Base-by-base conservation (phyloP, 2,888 invertebrate genomes). In the Parnassius mnemosyne region DNA sequence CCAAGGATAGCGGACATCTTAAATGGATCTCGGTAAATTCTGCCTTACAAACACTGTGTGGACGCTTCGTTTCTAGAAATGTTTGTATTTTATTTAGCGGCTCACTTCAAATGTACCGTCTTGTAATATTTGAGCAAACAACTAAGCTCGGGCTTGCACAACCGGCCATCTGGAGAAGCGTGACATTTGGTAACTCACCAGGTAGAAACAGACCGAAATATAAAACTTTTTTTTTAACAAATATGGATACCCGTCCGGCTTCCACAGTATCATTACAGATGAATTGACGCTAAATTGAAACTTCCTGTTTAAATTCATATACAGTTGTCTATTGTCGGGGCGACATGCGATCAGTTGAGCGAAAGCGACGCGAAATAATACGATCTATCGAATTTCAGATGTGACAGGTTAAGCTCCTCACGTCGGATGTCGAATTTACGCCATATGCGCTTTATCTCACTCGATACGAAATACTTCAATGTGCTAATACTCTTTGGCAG, bases 41-140 rank as follows among this genome's bases (percentile, higher is more conserved):
- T 34, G 7, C 84, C 80, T 78, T 84, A 82, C 83, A 73, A 78
- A 79, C 60, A 72, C 85, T 84, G 75, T 80, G 79, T 78, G 66
- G 79, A 80, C 75, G 79, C 81, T 66, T 70, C 67, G 77, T 80
- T 80, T 79, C 81, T 82, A 84, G 84, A 77, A 81, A 72, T 91
- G 79, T 90, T 91, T 91, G 89, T 83, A 81, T 88, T 87, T 84
- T 89, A 81, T 89, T 91, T 91, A 91, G 90, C 91, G 89, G 87
- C 79, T 83, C 78, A 84, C 87, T 86, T 89, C 88, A 89, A 89
- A 89, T 89, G 85, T 84, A 84, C 88, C 88, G 84, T 86, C 89
- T 88, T 85, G 91, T 90, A 89, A 91, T 89, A 86, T 89, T 89
- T 88, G 78, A 83, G 81, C 82, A 89, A 87, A 90, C 89, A 89